phyloP scores from a whole-genome alignment of 2,797 vertebrate genomes.

The Acanthornis magna region DNA sequence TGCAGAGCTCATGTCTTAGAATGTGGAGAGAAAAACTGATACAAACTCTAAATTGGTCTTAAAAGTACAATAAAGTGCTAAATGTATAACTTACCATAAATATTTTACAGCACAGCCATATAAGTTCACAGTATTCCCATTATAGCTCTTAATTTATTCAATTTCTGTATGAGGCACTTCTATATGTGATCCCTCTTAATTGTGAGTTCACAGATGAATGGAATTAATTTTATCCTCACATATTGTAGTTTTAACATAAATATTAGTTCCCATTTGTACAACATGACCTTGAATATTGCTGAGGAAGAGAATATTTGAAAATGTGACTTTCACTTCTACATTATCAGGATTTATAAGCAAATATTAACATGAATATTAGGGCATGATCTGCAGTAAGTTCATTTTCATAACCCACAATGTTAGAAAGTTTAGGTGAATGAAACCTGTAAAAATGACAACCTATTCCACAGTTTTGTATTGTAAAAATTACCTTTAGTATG shows the following conservation, averaged over 20 bases:
- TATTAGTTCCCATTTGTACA: background rate
- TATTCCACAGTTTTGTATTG: background rate
- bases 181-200: background rate
- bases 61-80: background rate
- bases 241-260: background rate
- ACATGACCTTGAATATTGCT: background rate
- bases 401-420: background rate
- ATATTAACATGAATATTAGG: background rate
- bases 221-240: constrained; percentile 11
- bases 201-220: background rate
- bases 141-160: background rate
- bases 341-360: background rate
- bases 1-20: background rate
- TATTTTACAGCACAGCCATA: background rate
- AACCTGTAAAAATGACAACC: background rate
- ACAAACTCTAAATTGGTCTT: background rate
- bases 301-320: background rate
- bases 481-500: background rate
- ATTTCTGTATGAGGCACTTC: background rate
- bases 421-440: background rate
- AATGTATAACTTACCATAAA: background rate
- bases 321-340: background rate
- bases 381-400: background rate
- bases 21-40: background rate
- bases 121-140: background rate